Evolutionary conservation across 53 echinoderm and acorn worm genomes (phyloP), one percentile per base, ranked within the genome.

Genomic region (Stichopus horrens): DNA sequence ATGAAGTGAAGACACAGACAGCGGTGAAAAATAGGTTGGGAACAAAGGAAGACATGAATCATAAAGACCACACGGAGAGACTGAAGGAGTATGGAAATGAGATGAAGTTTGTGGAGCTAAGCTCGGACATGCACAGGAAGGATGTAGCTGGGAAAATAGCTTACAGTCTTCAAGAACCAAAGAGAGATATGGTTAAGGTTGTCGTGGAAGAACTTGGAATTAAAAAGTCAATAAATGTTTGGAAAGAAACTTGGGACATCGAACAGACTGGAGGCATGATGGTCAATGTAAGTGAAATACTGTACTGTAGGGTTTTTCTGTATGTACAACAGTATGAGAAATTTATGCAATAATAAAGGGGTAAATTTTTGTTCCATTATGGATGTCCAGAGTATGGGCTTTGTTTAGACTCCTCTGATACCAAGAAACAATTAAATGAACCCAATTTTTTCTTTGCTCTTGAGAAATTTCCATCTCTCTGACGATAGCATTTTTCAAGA

Each of bases 221-320:
- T 7, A 76, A 94, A 51, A 97, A 97, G 56, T n/a, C 93, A 6
- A 22, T 94, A 9, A 80, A 93, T 84, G 23, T 97, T 22, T 97
- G 94, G 92, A 80, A 83, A 68, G 57, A 91, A 51, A 95, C 95
- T 0, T 89, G 79, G 18, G 89, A 97, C 22, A 88, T 93, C 0
- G 98, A 97, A 76, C 86, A 94, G 71, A 76, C 80, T 83, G 98
- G 98, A 0, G 98, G 97, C n/a, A 93, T 97, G 94, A 88, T 96
- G 96, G 88, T 90, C 13, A 75, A 86, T 88, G 96, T 96, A 90
- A 89, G 94, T 84, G 4, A 21, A 54, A 14, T 23, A 16, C 37
- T 37, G 37, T 37, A 11, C n/a, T 67, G 11, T 11, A 14, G n/a
- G 0, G 68, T 11, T 67, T 11, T 14, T 14, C 68, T 67, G 13